Conservation (phyloP, 2,113 vertebrate genomes). For the Anguilla japonica region DNA sequence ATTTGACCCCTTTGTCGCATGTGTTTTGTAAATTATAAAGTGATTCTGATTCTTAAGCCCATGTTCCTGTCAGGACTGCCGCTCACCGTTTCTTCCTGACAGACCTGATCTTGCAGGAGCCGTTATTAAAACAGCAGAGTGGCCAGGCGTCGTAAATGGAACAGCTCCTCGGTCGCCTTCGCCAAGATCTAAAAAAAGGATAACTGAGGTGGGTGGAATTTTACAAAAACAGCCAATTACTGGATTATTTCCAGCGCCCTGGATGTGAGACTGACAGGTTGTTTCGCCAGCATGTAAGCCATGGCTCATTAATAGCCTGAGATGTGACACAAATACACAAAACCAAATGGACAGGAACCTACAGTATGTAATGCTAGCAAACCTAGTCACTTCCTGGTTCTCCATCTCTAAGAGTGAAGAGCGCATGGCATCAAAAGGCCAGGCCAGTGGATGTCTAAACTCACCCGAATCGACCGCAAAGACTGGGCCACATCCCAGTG, state of each 20-base stretch:
- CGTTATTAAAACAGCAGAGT: not conserved
- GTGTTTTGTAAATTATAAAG: not conserved
- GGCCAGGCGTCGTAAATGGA: not conserved
- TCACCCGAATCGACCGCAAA: too few relatives aligned
- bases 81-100: not conserved
- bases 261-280: not conserved
- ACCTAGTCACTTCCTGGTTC: not conserved
- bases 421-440: not conserved
- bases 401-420: not conserved
- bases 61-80: not conserved
- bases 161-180: not conserved
- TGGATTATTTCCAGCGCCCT: conserved; percentile 1
- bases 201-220: not conserved
- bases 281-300: not conserved
- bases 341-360: not conserved
- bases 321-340: conserved; percentile 1
- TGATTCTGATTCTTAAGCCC: not conserved
- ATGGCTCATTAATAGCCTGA: not conserved
- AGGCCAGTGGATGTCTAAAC: not conserved
- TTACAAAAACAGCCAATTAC: conserved; percentile 7
- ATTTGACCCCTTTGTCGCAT: not conserved
- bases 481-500: not conserved
- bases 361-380: not conserved
- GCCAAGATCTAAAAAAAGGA: conserved; percentile 5
- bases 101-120: not conserved